Percentiles rank a stretch among this genome's conserved stretches.
phyloP scores from a whole-genome alignment of 2,113 vertebrate genomes.

The Globicephala melas region DNA sequence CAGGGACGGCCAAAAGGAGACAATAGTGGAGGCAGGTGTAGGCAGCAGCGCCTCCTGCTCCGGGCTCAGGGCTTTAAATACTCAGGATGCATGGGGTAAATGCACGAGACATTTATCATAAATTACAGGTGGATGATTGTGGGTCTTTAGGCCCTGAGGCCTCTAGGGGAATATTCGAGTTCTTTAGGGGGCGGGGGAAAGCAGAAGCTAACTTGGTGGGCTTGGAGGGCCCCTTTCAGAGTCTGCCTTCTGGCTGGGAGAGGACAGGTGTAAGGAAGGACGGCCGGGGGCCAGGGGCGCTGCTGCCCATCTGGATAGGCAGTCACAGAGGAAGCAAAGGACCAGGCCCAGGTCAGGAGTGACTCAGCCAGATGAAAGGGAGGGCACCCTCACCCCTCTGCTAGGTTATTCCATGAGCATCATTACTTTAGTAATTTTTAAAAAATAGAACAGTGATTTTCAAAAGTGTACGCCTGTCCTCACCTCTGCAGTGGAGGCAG shows the following conservation, averaged over 20 bases:
- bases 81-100: background rate
- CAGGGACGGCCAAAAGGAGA: background rate
- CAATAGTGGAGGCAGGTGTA: background rate
- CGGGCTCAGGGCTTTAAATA: background rate
- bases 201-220: background rate
- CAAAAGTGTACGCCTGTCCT: background rate
- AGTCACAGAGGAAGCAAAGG: background rate
- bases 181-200: background rate
- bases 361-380: background rate
- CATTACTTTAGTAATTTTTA: background rate
- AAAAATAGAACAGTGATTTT: background rate
- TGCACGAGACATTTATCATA: background rate
- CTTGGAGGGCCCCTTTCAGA: background rate
- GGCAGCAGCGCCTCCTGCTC: background rate
- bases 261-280: background rate
- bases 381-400: background rate
- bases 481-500: background rate
- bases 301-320: rapidly evolving
- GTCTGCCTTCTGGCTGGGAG: background rate
- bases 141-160: background rate
- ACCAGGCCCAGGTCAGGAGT: too few species aligned
- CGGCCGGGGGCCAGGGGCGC: background rate
- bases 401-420: background rate
- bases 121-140: background rate
- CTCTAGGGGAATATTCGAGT: background rate